Evolutionary conservation across 2,113 vertebrate genomes (phyloP), one percentile per base, ranked within the genome.

Genomic region (Tupaia chinensis): DNA sequence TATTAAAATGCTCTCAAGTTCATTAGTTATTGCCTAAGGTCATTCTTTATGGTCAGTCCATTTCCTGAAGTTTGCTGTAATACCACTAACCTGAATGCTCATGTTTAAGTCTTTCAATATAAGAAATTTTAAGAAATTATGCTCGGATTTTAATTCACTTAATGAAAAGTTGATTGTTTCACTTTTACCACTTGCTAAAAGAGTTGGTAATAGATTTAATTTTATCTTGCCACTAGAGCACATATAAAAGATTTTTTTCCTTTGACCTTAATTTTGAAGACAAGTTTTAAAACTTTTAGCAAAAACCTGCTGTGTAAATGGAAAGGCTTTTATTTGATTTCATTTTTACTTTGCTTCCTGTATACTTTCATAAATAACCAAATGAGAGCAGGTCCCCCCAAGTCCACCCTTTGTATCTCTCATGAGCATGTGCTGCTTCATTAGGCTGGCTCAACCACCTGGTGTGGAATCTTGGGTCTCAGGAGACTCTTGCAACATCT

Each of bases 361-460:
- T 53, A 65, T 96, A 73, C 22, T 93, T 97, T 91, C 19, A 56
- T 3, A n/a, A 74, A 19, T 91, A 97, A 97, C 93, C 81, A 95
- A 94, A 97, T 94, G 94, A 96, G 93, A 97, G 68, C 32, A 32
- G 73, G 94, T 93, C 93, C 76, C 85, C 86, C 87, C 93, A 95
- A 91, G 95, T 96, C 94, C 73, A 34, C 87, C 98, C 96, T 92
- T 87, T 23, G 80, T 76, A 95, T 97, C 98, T 98, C 98, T 97
- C 95, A 91, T 72, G 96, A 97, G 95, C 97, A 72, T 65, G 12
- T 81, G 97, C 70, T 92, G 97, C 98, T 98, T 99, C 98, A 98
- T 99, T 99, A 99, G 98, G 97, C 96, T 95, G 97, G 95, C 98
- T 98, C 98, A 95, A 98, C 98, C 99, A 99, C 99, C 99, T 99